phyloP scores from a whole-genome alignment of 2,888 invertebrate genomes.

The Anthoptus insignis region DNA sequence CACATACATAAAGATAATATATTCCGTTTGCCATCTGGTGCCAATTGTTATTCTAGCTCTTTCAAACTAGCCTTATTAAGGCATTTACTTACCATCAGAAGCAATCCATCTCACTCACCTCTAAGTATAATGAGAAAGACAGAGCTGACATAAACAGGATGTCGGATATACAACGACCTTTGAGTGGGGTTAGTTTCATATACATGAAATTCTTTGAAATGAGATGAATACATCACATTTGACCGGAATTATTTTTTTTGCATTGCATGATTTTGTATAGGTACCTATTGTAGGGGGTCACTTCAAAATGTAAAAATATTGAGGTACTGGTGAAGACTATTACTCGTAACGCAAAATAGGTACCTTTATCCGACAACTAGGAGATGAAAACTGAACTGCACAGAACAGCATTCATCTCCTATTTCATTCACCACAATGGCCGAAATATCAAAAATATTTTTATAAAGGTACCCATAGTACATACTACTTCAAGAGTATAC shows the following conservation, averaged over 20 bases:
- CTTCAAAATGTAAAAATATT: too few species aligned
- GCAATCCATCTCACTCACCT: neutral
- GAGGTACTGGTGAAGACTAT: too few species aligned
- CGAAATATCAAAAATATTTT: too few species aligned
- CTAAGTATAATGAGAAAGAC: neutral
- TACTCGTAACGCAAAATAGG: too few species aligned
- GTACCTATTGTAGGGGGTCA: neutral
- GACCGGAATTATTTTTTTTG: constrained; percentile 10
- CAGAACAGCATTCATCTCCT: too few species aligned
- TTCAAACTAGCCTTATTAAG: neutral
- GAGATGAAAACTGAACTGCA: too few species aligned
- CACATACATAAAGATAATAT: neutral
- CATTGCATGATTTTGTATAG: neutral
- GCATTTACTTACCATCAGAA: constrained; percentile 1
- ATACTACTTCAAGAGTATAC: too few species aligned
- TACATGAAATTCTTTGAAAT: constrained; percentile 13
- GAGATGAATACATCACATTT: neutral
- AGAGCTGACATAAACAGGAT: constrained; percentile 2
- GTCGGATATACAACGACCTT: constrained; percentile 11
- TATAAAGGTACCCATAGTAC: too few species aligned
- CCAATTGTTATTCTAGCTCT: constrained; percentile 3
- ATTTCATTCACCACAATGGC: too few species aligned
- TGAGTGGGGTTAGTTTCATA: neutral
- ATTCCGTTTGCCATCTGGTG: constrained; percentile 4
- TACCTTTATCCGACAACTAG: too few species aligned